Evolutionary conservation across 2,113 vertebrate species (phyloP).

Genomic region (Ramphastos sulfuratus): DNA sequence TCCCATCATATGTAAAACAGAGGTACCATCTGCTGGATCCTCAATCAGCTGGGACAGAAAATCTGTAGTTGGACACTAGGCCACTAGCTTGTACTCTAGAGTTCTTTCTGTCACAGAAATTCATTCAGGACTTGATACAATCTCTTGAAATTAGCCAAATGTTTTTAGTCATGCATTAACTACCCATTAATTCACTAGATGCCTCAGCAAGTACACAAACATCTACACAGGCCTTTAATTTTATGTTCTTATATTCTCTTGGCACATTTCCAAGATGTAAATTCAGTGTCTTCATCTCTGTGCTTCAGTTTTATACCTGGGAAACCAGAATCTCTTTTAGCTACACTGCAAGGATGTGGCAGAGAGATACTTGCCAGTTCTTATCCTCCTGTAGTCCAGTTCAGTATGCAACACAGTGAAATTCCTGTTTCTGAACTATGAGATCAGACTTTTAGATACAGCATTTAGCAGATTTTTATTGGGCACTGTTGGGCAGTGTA

Average conservation of each 20-base stretch:
- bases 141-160: neutral
- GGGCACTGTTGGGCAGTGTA: neutral
- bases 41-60: neutral
- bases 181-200: neutral
- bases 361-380: neutral
- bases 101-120: neutral
- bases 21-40: neutral
- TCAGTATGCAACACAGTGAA: neutral
- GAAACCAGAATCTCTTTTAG: neutral
- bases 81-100: neutral
- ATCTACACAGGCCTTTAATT: neutral
- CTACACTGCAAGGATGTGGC: neutral
- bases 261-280: neutral
- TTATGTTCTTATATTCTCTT: neutral
- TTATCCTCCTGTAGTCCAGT: neutral
- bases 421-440: neutral
- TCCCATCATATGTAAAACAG: neutral
- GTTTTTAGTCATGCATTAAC: neutral
- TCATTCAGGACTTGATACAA: neutral
- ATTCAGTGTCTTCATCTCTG: neutral
- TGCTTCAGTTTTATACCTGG: neutral
- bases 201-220: neutral
- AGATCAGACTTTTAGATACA: neutral
- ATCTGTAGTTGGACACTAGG: neutral
- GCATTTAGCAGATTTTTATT: neutral